Base-by-base conservation (phyloP, 1,140 invertebrate genomes). In the Gonatopus flavifemur region DNA sequence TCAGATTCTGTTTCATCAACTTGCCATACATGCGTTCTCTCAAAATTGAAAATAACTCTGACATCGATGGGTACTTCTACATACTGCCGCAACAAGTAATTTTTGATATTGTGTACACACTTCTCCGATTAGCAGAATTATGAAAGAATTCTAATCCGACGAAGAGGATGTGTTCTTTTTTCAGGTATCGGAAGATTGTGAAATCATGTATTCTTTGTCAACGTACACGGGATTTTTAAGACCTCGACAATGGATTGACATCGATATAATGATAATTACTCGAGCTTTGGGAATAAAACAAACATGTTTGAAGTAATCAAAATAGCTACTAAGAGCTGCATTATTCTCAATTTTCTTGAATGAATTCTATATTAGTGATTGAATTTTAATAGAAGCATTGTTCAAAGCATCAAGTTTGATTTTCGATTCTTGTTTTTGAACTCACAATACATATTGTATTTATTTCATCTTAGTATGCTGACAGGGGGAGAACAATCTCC, bases 61-160 rank as follows among this genome's bases (percentile, higher is more conserved):
- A 69, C 9, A 18, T 70, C 4, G 64, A 67, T 3, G 68, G 70
- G 36, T 74, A 63, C 30, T 76, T 72, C 52, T 68, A 65, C 37
- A 32, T 75, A 9, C 3, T 59, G 3, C 66, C 67, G 5, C 71
- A 74, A 57, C 18, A 40, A 16, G 71, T 75, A 59, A 53, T 15
- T 28, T 44, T 37, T 38, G 12, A 40, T 21, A 6, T 33, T 35
- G 43, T 54, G 12, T 12, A 7, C 6, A 12, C 12, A 28, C 6
- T 28, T 39, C 7, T 39, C 37, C 2, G 12, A 24, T 13, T n/a
- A 39, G 12, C 13, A 15, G 19, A 16, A 21, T 0, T 44, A 33
- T n/a, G 9, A 3, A 22, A 3, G 22, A 16, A 25, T 25, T 35
- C 1, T 10, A 37, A 20, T 8, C 15, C 35, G 19, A n/a, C 1